Percentiles rank a stretch among this genome's conserved stretches.
Conservation (phyloP, 2,113 vertebrate species). For the Leptobrachium leishanense region DNA sequence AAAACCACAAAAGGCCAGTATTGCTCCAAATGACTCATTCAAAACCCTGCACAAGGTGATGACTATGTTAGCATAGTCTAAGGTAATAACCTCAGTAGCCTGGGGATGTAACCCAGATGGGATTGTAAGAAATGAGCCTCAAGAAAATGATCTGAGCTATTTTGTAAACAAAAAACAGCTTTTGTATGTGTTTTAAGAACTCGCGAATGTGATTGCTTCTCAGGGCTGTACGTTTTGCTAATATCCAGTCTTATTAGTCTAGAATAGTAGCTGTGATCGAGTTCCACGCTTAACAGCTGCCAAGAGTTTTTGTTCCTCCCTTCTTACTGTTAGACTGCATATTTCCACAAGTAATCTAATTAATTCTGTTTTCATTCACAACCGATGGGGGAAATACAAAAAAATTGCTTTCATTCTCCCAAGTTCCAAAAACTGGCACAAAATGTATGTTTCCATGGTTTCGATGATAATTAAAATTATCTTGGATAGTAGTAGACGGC, state of each 20-base stretch:
- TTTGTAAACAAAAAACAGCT: slow-evolving; percentile 8
- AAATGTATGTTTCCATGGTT: slow-evolving; percentile 36
- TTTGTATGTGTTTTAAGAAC: not conserved
- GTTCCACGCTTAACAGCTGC: slow-evolving; percentile 9
- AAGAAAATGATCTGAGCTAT: slow-evolving; percentile 1
- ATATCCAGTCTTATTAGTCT: slow-evolving; percentile 19
- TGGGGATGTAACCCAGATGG: not conserved
- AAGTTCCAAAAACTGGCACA: slow-evolving; percentile 32
- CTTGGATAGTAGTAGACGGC: slow-evolving; percentile 10
- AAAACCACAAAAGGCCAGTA: slow-evolving; percentile 9
- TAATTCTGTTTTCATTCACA: slow-evolving; percentile 47
- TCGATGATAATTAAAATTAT: slow-evolving; percentile 32
- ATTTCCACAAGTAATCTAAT: slow-evolving; percentile 39
- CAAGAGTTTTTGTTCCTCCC: slow-evolving; percentile 19
- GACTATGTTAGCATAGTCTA: slow-evolving; percentile 6
- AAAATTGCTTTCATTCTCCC: slow-evolving; percentile 31
- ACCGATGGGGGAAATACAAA: slow-evolving; percentile 26
- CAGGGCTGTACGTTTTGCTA: slow-evolving; percentile 1
- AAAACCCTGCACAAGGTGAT: slow-evolving; percentile 15
- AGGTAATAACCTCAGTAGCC: slow-evolving; percentile 7
- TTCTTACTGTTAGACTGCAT: slow-evolving; percentile 14
- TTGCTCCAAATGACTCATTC: slow-evolving; percentile 14
- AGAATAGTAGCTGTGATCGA: slow-evolving; percentile 8
- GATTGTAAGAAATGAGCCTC: slow-evolving; percentile 4
- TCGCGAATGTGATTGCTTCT: slow-evolving; percentile 6